Conservation (phyloP, 1,140 invertebrate genomes). For the Theocolax elegans region DNA sequence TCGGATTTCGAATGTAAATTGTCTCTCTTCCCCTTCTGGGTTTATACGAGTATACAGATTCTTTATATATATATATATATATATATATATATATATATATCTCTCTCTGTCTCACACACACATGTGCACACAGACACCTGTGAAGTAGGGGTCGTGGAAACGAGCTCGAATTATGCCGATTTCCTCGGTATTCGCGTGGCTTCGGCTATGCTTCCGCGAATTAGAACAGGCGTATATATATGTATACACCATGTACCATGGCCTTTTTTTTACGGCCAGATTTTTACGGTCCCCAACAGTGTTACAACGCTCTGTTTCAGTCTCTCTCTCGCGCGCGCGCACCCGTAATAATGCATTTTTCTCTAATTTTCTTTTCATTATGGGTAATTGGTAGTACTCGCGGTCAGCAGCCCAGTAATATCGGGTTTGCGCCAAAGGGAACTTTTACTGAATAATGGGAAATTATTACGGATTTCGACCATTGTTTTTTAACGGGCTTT, state of each 20-base stretch:
- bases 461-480: too few species aligned
- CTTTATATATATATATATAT: too few species aligned
- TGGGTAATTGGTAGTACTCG: neutral
- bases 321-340: too few species aligned
- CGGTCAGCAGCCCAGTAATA: neutral
- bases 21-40: neutral
- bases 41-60: neutral
- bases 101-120: too few species aligned
- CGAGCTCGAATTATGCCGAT: conserved; percentile 29
- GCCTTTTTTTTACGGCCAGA: neutral
- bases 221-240: neutral
- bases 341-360: conserved; percentile 8
- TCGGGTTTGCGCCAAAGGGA: neutral
- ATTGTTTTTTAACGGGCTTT: too few species aligned
- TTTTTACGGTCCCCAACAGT: conserved; percentile 7
- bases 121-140: conserved; percentile 2
- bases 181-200: neutral
- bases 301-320: too few species aligned
- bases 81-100: too few species aligned
- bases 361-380: conserved; percentile 36
- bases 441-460: too few species aligned
- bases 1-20: conserved; percentile 36
- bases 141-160: conserved; percentile 20
- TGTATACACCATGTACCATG: too few species aligned
- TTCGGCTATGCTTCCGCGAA: conserved; percentile 14